Evolutionary conservation across 2,113 vertebrate genomes (phyloP).

Genomic region (Edolisoma coerulescens): DNA sequence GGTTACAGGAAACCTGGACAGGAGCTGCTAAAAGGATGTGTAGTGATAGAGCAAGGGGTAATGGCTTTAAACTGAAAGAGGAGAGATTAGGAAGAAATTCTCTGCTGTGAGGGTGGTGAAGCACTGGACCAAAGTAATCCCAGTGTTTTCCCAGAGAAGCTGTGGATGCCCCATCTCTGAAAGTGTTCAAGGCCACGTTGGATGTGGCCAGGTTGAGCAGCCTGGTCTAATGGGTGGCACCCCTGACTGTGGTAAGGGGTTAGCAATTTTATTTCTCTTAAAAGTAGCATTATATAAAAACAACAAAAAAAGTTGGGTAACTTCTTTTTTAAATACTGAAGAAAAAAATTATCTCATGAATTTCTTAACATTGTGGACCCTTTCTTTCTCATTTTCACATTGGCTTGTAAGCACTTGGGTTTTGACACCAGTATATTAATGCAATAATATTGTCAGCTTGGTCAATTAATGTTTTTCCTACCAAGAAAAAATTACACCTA

Average conservation of each 20-base stretch:
- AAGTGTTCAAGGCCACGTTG: not conserved
- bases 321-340: not conserved
- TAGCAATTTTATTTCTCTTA: not conserved
- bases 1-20: not conserved
- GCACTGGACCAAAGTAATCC: not conserved
- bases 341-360: not conserved
- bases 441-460: not conserved
- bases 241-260: too few species aligned
- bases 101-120: not conserved
- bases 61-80: not conserved
- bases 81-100: not conserved
- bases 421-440: not conserved
- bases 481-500: not conserved
- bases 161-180: too few species aligned
- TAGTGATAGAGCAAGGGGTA: not conserved
- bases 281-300: not conserved
- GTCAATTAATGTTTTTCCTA: not conserved
- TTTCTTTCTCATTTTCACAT: not conserved
- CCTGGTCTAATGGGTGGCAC: not conserved
- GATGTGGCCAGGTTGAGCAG: not conserved
- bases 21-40: not conserved
- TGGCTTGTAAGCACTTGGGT: not conserved
- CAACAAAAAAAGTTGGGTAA: not conserved
- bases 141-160: not conserved
- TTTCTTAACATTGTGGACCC: not conserved